Percentiles rank a stretch among this genome's conserved stretches.
Conservation (phyloP, 37 sponge, comb jelly and placozoan genomes). For the Halisarca cf. caerulea region DNA sequence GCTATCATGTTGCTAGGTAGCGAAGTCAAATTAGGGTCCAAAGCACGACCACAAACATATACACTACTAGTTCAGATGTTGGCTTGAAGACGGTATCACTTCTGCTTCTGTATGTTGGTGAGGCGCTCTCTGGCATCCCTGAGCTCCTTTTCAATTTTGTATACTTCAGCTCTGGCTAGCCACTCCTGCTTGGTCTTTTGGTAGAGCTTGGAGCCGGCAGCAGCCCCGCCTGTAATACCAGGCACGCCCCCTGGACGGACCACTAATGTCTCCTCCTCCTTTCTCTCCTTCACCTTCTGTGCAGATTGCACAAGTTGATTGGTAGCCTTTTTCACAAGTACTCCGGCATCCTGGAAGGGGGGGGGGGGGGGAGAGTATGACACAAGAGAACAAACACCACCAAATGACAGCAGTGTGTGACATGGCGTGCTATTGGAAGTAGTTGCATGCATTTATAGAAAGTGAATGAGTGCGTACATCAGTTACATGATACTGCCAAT, state of each 20-base stretch:
- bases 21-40: too few relatives aligned
- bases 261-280: background rate
- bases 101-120: background rate
- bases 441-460: too few relatives aligned
- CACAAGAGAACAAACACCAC: too few relatives aligned
- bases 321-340: constrained; percentile 16
- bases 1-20: too few relatives aligned
- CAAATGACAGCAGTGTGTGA: too few relatives aligned
- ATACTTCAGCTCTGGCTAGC: constrained; percentile 21
- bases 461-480: too few relatives aligned
- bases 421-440: too few relatives aligned
- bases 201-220: constrained; percentile 11
- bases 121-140: background rate
- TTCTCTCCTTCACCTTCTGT: constrained; percentile 16
- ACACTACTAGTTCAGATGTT: too few relatives aligned
- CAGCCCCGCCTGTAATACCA: background rate
- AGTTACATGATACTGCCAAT: too few relatives aligned
- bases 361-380: too few relatives aligned
- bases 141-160: constrained; percentile 30
- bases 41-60: too few relatives aligned
- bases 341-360: constrained; percentile 6
- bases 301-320: constrained; percentile 23
- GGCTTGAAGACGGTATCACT: too few relatives aligned
- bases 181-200: constrained; percentile 18
- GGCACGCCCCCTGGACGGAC: constrained; percentile 23